Base-by-base conservation (phyloP, 2,113 vertebrate genomes). In the Caranx melampygus region DNA sequence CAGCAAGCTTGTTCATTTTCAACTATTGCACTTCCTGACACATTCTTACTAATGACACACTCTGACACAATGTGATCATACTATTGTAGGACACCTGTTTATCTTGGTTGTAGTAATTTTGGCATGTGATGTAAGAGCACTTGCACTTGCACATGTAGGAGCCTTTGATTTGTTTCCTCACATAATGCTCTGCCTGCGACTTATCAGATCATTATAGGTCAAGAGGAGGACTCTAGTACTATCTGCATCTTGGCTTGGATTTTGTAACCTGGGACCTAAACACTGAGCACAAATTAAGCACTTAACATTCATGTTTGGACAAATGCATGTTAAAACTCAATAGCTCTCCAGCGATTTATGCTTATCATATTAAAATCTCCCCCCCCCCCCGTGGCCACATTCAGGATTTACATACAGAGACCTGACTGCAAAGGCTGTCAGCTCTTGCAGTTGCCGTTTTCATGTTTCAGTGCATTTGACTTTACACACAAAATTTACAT, bases 261-360 rank as follows among this genome's bases (percentile, higher is more conserved):
- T 81, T 83, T 83, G 60, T 78, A 37, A 71, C 51, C 11, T 76
- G 42, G 61, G 62, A 80, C 49, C 2, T 58, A 8, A 72, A 70
- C 37, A 51, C 65, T 9, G 7, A 72, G 79, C 34, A 67, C 62
- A 83, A 69, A 75, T 75, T 16, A 70, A 49, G 45, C 20, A 26
- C 42, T 81, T 64, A 62, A 40, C 11, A 40, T 77, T 87, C 78
- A 44, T 78, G 84, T 91, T 82, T 63, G 60, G 75, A 86, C 70
- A 81, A 79, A 83, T 82, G 70, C 75, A 37, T 60, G 47, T 61
- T 66, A 18, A 63, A 74, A 66, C 51, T 11, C 37, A 69, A 81
- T 71, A 49, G 35, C 79, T 87, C 79, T 78, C 42, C 3, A 47
- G 66, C 18, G 14, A 64, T 88, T 78, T 77, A 74, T 16, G 64